These are phyloP conservation scores for Staurois parvus DNA, from an alignment of 2,797 vertebrate genomes.

Conservation along the genomic window DNA sequence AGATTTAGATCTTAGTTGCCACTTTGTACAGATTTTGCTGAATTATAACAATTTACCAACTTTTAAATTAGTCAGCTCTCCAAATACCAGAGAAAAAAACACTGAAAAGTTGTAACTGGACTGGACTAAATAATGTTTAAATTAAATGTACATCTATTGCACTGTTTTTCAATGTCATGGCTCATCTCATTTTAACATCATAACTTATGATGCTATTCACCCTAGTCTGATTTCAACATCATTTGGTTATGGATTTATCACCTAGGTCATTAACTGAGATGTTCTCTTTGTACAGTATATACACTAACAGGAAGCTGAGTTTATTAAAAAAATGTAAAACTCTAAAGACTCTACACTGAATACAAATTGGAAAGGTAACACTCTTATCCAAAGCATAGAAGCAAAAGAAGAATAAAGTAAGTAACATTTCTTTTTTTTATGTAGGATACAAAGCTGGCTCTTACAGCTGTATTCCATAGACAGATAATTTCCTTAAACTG, in stretches of 20 bases:
- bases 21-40: no score
- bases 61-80: no score
- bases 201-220: constrained; percentile 16
- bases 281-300: neutral
- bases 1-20: no score
- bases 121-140: neutral
- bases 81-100: neutral
- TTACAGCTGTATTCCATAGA: no score
- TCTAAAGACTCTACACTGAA: neutral
- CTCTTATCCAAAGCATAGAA: no score
- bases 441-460: no score
- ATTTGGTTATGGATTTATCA: constrained; percentile 20
- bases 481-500: no score
- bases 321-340: neutral
- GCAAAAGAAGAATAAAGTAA: no score
- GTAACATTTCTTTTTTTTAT: no score
- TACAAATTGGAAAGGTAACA: neutral
- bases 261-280: neutral
- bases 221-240: constrained; percentile 13
- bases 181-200: constrained; percentile 16
- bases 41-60: no score
- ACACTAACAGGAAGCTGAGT: neutral
- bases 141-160: neutral
- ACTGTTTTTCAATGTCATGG: constrained; percentile 7
- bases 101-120: neutral